Conservation (phyloP, 2,113 vertebrate species). For the Chloropsis hardwickii region DNA sequence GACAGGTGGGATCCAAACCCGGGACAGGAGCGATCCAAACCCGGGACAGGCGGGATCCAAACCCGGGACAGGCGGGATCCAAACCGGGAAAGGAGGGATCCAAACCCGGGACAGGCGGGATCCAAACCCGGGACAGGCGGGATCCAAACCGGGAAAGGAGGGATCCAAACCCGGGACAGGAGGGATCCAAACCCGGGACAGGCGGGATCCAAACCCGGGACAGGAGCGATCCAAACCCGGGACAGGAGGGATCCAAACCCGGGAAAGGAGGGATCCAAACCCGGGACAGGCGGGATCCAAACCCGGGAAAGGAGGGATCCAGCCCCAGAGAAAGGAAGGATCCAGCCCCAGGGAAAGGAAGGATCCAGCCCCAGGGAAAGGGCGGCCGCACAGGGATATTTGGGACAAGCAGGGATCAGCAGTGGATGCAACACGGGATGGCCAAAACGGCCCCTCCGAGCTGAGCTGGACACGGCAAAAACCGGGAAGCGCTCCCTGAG, state of each 20-base stretch:
- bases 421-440: not conserved
- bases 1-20: not conserved
- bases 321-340: accelerated
- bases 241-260: not conserved
- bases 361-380: not conserved
- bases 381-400: not conserved
- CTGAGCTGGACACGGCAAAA: accelerated
- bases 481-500: not conserved
- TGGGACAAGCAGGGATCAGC: not conserved
- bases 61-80: no score
- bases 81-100: not conserved
- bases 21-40: not conserved
- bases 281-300: not conserved
- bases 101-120: not conserved
- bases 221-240: no score
- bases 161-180: not conserved
- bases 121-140: not conserved
- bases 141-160: no score
- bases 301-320: not conserved
- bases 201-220: not conserved
- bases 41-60: not conserved
- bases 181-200: no score
- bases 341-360: accelerated
- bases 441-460: not conserved
- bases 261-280: not conserved